A percentile compares a stretch with the other conserved stretches of the same genome.
Conservation (phyloP, 2,888 invertebrate species). For the Philopedon plagiatum region DNA sequence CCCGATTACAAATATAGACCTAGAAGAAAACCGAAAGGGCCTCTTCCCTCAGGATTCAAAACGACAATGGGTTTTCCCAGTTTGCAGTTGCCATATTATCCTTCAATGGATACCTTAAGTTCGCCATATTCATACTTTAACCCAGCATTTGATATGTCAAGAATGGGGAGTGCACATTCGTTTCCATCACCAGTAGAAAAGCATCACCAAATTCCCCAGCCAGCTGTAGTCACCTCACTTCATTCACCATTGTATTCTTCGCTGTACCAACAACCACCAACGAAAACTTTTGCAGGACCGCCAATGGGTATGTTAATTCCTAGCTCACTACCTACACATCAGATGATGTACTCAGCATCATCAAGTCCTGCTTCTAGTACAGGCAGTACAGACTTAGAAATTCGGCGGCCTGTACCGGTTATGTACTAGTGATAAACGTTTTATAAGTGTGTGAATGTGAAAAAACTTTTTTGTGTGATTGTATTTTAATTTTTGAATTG, state of each 20-base stretch:
- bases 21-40: slow-evolving; percentile 86
- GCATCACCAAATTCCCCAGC: slow-evolving; percentile 56
- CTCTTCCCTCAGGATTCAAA: slow-evolving; percentile 69
- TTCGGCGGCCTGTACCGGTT: slow-evolving; percentile 80
- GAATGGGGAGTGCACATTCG: slow-evolving; percentile 60
- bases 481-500: slow-evolving; percentile 19
- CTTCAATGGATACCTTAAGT: slow-evolving; percentile 72
- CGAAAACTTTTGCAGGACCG: slow-evolving; percentile 72
- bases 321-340: slow-evolving; percentile 65
- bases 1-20: slow-evolving; percentile 94
- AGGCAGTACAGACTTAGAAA: slow-evolving; percentile 68
- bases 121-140: slow-evolving; percentile 83
- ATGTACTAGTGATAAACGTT: slow-evolving; percentile 72
- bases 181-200: slow-evolving; percentile 56
- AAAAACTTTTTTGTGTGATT: neutral
- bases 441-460: slow-evolving; percentile 7
- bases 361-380: slow-evolving; percentile 68
- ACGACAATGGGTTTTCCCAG: slow-evolving; percentile 72
- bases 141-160: slow-evolving; percentile 74
- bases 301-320: slow-evolving; percentile 70
- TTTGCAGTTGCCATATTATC: slow-evolving; percentile 76
- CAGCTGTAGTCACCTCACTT: slow-evolving; percentile 66
- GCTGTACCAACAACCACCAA: slow-evolving; percentile 71
- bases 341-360: slow-evolving; percentile 67
- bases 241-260: slow-evolving; percentile 78